Evolutionary conservation across 2,113 vertebrate species (phyloP), one percentile per base, ranked within the genome.

Genomic region (Rhagologus leucostigma): DNA sequence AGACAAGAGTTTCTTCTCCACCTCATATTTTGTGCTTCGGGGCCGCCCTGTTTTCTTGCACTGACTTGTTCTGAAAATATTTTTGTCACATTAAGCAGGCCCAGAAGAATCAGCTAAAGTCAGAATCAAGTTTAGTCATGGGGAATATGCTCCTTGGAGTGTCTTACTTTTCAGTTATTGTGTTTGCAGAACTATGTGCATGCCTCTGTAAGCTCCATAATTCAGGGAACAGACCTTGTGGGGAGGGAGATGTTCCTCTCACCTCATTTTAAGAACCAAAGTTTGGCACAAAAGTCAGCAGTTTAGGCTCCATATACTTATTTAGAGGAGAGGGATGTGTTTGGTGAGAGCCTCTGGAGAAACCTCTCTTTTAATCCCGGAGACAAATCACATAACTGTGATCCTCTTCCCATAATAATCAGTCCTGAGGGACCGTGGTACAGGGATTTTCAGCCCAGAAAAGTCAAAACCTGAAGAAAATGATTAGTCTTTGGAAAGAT

Each of bases 351-450:
- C 15, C 21, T 22, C 27, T 74, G 64, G 23, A 82, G 65, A 30
- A 84, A 9, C 14, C 4, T 64, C 3, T 57, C 5, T 41, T 68
- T 56, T 11, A 8, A 1, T 59, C 32, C 16, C 52, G 42, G 60
- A 75, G 57, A 35, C 5, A 75, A 77, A 29, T n/a, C 10, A 15
- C 16, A 3, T 3, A 73, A 21, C 16, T 78, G 8, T 29, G 44
- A 73, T 47, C 11, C 24, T 56, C 14, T 73, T 73, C 46, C 27
- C 3, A 0, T 46, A 16, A 70, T 13, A 62, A 42, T 37, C n/a
- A 30, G 16, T 82, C 27, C 29, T 32, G 24, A 23, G 11, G 41
- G 29, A 47, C 35, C 50, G 9, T 0, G 0, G 9, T 3, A 10
- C 20, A 23, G n/a, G 46, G 19, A 50, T 67, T n/a, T 68, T 6